Evolutionary conservation across 2,797 vertebrate genomes (phyloP), one percentile per base, ranked within the genome.

Genomic region (Lithobates pipiens): DNA sequence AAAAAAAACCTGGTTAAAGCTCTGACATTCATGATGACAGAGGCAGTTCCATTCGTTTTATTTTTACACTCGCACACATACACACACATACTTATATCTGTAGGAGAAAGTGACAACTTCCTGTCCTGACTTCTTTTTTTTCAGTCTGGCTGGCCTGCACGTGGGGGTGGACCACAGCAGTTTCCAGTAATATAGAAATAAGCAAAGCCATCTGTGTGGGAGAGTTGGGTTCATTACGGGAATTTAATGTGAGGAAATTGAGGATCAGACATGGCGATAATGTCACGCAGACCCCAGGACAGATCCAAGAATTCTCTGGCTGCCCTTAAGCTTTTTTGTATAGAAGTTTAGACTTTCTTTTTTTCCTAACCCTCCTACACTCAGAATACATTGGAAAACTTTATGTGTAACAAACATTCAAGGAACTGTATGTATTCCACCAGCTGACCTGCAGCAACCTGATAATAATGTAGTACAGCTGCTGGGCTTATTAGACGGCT

Each of bases 141-240:
- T 86, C 68, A 71, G 57, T 39, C 70, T 80, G 81, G 81, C 42
- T 76, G 80, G 69, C 57, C 76, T 87, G 44, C 4, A 61, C 61
- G 86, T 69, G 86, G 76, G 81, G 86, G 86, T 83, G 86, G 76
- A 83, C 71, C 29, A 42, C 9, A 78, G 46, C 50, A 21, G 63
- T 84, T 87, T 87, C 86, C 86, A 79, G 86, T 83, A 87, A 87
- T 84, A 79, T 80, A 77, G 81, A 80, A 83, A 87, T 87, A 84
- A 87, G 76, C 65, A 76, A 50, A 87, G 76, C 76, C 86, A 87
- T 83, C 76, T 87, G 86, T 84, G 81, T 87, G 86, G 80, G 85
- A 78, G 81, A 80, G 57, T 36, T 80, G 61, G 76, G 44, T 73
- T 86, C 73, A 81, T 79, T 80, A 75, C 68, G 63, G 61, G 69